Evolutionary conservation across 2,888 invertebrate genomes (phyloP).

Genomic region (Microctonus aethiopoides): DNA sequence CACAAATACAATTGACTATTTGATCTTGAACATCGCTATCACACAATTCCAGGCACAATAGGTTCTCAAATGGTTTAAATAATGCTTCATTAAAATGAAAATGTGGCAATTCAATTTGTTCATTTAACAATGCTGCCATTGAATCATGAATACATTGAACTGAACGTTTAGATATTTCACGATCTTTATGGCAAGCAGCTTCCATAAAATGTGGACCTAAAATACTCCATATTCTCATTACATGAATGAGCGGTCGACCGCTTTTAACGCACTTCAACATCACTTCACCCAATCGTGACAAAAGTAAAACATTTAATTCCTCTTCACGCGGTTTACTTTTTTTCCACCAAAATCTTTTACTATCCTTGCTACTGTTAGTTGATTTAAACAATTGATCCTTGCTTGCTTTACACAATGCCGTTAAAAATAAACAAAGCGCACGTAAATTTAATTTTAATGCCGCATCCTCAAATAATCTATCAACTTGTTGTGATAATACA

Average conservation of each 20-base stretch:
- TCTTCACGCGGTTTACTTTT: slow-evolving; percentile 62
- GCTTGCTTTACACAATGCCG: slow-evolving; percentile 86
- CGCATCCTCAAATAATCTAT: slow-evolving; percentile 89
- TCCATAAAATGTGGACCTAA: slow-evolving; percentile 95
- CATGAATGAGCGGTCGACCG: slow-evolving; percentile 88
- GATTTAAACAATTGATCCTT: slow-evolving; percentile 74
- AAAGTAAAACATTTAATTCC: slow-evolving; percentile 69
- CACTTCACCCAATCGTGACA: slow-evolving; percentile 89
- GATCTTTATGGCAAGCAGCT: slow-evolving; percentile 92
- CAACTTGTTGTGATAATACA: slow-evolving; percentile 89
- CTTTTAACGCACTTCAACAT: slow-evolving; percentile 88
- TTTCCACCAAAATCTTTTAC: slow-evolving; percentile 63
- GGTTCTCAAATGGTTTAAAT: slow-evolving; percentile 94
- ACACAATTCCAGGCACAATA: slow-evolving; percentile 91
- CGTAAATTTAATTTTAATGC: slow-evolving; percentile 88
- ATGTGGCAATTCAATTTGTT: slow-evolving; percentile 88
- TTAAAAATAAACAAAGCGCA: slow-evolving; percentile 84
- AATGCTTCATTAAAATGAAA: slow-evolving; percentile 96
- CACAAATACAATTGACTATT: slow-evolving; percentile 95
- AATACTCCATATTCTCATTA: slow-evolving; percentile 92
- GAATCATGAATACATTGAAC: slow-evolving; percentile 93
- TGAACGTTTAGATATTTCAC: slow-evolving; percentile 88
- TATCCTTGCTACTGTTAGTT: slow-evolving; percentile 53
- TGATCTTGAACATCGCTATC: slow-evolving; percentile 89
- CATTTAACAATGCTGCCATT: slow-evolving; percentile 86